Base-by-base conservation (phyloP, 2,888 invertebrate species). In the Fissipunctia ypsillon region DNA sequence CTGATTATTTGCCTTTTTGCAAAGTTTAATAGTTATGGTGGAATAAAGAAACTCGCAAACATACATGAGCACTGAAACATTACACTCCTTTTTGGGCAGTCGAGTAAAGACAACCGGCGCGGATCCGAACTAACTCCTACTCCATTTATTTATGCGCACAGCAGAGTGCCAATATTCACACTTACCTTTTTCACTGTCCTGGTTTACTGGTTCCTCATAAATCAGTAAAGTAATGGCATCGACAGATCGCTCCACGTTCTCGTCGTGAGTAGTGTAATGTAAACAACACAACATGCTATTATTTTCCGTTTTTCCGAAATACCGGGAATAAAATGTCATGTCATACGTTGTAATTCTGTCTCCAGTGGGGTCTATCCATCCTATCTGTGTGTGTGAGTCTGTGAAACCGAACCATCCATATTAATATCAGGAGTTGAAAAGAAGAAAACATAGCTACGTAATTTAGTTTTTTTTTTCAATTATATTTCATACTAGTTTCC, bases 271-370 rank as follows among this genome's bases (percentile, higher is more conserved):
- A 12, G 0, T 2, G 22, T 59, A 75, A 28, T 9, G 0, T 31
- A 75, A 3, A 59, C 74, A 75, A 25, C 74, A 78, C 1, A 52
- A 3, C n/a, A 69, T 38, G 22, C 35, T 52, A 9, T 9, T 22
- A 28, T 43, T 50, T 1, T n/a, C 0, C 0, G 0, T 0, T 35
- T 68, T 16, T 0, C 0, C 0, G 1, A 41, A 16, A 0, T 0
- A 3, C 45, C 7, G 3, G 10, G 2, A 0, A 22, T 0, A 0
- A 3, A 0, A 6, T 7, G 12, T 9, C 0, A 0, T 0, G 16
- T 28, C 3, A 43, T 14, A 43, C 14, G 31, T 50, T 4, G 0
- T 16, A 10, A 74, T 76, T 5, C 0, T 48, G 9, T 48, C 0
- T 57, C 41, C 69, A 14, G 5, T 14, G 10, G 57, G 14, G 10